These are phyloP conservation scores for Leptoclinus maculatus DNA, from an alignment of 2,797 vertebrate species.

Conservation along the genomic window DNA sequence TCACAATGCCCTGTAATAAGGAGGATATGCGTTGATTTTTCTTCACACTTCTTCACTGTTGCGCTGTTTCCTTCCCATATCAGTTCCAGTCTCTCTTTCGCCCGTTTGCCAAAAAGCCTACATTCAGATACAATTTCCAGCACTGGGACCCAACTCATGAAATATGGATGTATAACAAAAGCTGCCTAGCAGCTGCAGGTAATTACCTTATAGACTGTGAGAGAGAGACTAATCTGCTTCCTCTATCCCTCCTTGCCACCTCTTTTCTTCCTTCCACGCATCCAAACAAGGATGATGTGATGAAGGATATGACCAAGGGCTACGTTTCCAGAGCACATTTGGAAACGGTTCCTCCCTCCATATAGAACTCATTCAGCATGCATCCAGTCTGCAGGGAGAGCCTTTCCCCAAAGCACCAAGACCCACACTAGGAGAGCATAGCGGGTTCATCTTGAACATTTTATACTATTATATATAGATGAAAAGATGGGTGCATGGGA, in stretches of 20 bases:
- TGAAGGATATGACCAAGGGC: conserved; percentile 53
- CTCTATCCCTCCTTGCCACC: conserved; percentile 51
- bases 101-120: conserved; percentile 52
- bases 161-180: conserved; percentile 73
- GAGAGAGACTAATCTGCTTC: conserved; percentile 58
- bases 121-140: conserved; percentile 73
- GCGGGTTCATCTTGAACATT: conserved; percentile 43
- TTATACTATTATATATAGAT: conserved; percentile 28
- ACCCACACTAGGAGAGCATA: conserved; percentile 10
- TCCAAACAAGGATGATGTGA: conserved; percentile 59
- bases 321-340: conserved; percentile 57
- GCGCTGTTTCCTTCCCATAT: conserved; percentile 41
- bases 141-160: conserved; percentile 66
- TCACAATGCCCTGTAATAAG: conserved; percentile 34
- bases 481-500: conserved; percentile 16
- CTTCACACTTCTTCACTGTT: conserved; percentile 43
- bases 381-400: conserved; percentile 41
- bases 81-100: conserved; percentile 48
- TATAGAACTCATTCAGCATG: conserved; percentile 70
- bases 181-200: conserved; percentile 71
- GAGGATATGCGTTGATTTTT: conserved; percentile 22
- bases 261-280: conserved; percentile 58
- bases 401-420: conserved; percentile 32
- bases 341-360: conserved; percentile 49
- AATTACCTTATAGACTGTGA: conserved; percentile 63